Base-by-base conservation (phyloP, 2,888 invertebrate genomes). In the Drosophila flavopinicola region DNA sequence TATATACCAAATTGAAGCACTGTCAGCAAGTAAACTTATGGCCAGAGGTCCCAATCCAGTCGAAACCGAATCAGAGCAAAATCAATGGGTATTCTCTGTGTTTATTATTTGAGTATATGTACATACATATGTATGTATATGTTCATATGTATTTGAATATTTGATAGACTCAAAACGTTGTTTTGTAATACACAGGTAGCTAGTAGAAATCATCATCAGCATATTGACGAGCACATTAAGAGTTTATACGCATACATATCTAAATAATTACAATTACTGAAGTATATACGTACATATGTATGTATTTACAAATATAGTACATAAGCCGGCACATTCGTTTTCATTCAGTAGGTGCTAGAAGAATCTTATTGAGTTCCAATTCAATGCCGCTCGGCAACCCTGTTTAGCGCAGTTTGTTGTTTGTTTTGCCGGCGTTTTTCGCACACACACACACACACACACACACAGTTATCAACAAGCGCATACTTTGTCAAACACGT, bases 341-440 rank as follows among this genome's bases (percentile, higher is more conserved):
- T 3, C 9, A n/a, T n/a, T n/a, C n/a, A n/a, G 23, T 24, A 44
- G 23, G 27, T 37, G 54, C 49, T 29, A 48, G 61, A 73, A 61
- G 47, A 54, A 45, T 47, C 20, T 30, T 10, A 24, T 29, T 15
- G 1, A 25, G 6, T 45, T 57, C 3, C 20, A 37, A 60, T 17
- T 15, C 11, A 59, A n/a, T 23, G 41, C 33, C 1, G 25, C 66
- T 57, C 32, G 66, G 23, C 85, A 78, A 74, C 78, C 65, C 85
- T 82, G 47, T 33, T 45, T 20, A 17, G 32, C 33, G 60, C 15
- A 45, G 37, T 60, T 49, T 72, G 58, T 64, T 73, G 60, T 70
- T 87, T 85, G 73, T 72, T 86, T 78, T 85, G 85, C 79, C 85
- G 84, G 79, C 66, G 69, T 86, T 68, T 59, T 65, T 54, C 53